Evolutionary conservation across 2,888 invertebrate species (phyloP), one percentile per base, ranked within the genome.

Genomic region (Rhaphigaster nebulosa): DNA sequence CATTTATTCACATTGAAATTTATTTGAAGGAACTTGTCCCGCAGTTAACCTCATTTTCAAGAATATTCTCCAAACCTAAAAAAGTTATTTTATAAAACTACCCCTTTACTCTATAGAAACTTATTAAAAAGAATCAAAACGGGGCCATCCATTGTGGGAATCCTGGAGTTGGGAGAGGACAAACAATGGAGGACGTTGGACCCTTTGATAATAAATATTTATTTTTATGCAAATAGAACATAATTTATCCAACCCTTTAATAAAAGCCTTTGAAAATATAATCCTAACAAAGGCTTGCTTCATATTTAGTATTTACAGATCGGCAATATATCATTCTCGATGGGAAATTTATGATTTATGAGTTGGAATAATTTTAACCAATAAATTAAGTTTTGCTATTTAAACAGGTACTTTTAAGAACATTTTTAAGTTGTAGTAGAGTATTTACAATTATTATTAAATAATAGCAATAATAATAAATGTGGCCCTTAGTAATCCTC

Each of bases 171-270:
- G 38, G 84, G 84, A 45, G n/a, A 45, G 84, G 84, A 84, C 84
- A 84, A 45, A 84, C 84, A 84, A 84, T 84, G 45, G 84, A 45
- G 84, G 45, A 4, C n/a, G 45, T 50, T n/a, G 84, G 84, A 50
- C 45, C 84, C 84, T 84, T 76, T 84, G 84, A n/a, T 84, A 84
- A 84, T 84, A 84, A 84, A 84, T 84, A 84, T 84, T 84, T 84
- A 84, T 84, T 84, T 84, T 84, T 84, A 84, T 84, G 84, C 45
- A 84, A 84, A 84, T 84, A 45, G 45, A 26, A 45, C 84, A 50
- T 50, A 84, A 50, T 38, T 76, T 76, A 76, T 76, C 70, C 38
- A 76, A 12, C 34, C 20, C 70, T 76, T 76, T 76, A 76, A 76
- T 76, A 76, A 76, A 76, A 76, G 38, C 70, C 70, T 76, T 76